Evolutionary conservation across 2,888 invertebrate species (phyloP).

Genomic region (Acanthosepion esculentum): DNA sequence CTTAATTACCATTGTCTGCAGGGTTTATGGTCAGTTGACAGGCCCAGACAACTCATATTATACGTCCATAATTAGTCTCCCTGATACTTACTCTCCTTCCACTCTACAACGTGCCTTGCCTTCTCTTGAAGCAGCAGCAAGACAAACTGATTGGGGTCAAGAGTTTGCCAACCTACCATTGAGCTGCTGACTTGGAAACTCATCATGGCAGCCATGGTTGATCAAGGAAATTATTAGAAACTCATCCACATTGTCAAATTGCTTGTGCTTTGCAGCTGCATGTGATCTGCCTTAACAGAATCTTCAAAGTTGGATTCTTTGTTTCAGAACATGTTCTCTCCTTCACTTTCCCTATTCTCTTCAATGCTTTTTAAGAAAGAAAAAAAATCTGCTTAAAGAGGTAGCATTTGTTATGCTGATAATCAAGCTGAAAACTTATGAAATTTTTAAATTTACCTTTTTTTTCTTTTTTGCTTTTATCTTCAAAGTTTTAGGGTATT

Average conservation of each 20-base stretch:
- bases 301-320: neutral
- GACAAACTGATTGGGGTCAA: neutral
- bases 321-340: neutral
- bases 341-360: too few relatives aligned
- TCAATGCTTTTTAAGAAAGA: too few relatives aligned
- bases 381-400: too few relatives aligned
- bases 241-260: neutral
- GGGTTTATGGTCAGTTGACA: conserved; percentile 12
- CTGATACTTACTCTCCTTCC: neutral
- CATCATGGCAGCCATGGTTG: neutral
- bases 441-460: too few relatives aligned
- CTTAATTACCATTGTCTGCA: neutral
- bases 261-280: neutral
- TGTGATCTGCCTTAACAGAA: neutral
- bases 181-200: neutral
- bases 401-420: too few relatives aligned
- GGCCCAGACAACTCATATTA: neutral
- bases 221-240: neutral
- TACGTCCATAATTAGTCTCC: neutral
- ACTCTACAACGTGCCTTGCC: neutral
- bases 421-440: too few relatives aligned
- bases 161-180: neutral
- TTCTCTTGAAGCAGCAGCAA: neutral
- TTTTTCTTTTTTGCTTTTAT: too few relatives aligned
- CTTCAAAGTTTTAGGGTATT: too few relatives aligned